Percentiles rank a stretch among this genome's conserved stretches.
These are phyloP conservation scores for Pherbina coryleti DNA, from an alignment of 2,888 invertebrate genomes.

Conservation along the genomic window DNA sequence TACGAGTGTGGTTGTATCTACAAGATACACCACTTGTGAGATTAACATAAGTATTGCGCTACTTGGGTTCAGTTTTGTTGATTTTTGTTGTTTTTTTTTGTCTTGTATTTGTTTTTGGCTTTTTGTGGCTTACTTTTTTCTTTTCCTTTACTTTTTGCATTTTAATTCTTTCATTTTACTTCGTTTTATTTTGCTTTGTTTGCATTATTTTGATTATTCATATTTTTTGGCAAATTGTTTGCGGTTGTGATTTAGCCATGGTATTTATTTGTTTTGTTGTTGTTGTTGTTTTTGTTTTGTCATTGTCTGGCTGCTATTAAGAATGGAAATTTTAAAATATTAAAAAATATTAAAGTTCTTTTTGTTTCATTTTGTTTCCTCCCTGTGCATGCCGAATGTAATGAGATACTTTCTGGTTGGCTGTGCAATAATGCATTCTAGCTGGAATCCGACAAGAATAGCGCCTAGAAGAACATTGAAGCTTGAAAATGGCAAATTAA, in stretches of 20 bases:
- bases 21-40: constrained; percentile 62
- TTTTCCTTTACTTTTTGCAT: constrained; percentile 45
- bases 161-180: constrained; percentile 35
- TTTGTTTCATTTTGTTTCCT: background rate
- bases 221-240: constrained; percentile 27
- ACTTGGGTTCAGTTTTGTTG: constrained; percentile 42
- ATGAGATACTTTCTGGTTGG: constrained; percentile 8
- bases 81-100: constrained; percentile 6
- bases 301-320: constrained; percentile 31
- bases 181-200: constrained; percentile 15
- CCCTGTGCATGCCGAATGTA: background rate
- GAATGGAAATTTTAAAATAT: constrained; percentile 36
- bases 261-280: background rate
- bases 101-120: constrained; percentile 24
- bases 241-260: constrained; percentile 18
- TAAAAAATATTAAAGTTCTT: constrained; percentile 15
- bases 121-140: constrained; percentile 40
- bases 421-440: constrained; percentile 6
- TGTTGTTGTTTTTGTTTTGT: background rate
- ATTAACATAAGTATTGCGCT: constrained; percentile 59
- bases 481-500: constrained; percentile 4
- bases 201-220: constrained; percentile 29
- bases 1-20: constrained; percentile 4
- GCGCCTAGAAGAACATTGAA: background rate
- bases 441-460: background rate